Base-by-base conservation (phyloP, 1,140 invertebrate species). In the Bathynomus jamesi region DNA sequence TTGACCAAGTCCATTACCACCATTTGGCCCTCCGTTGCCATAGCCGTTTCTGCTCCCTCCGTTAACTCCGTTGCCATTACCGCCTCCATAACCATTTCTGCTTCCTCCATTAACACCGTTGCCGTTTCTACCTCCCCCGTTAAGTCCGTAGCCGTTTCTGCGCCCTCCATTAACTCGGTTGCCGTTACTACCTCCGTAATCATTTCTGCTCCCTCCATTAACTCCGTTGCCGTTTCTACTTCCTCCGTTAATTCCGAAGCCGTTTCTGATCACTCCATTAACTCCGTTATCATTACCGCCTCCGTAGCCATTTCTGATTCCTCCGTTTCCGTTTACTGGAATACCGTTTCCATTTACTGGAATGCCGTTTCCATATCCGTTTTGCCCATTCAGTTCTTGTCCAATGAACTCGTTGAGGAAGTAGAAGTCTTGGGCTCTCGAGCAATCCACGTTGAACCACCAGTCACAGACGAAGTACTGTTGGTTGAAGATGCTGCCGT, bases 401-500 rank as follows among this genome's bases (percentile, higher is more conserved):
- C 70, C 70, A 61, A 72, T 72, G 13, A 21, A 30, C 28, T 28
- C 69, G 64, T 72, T 72, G 3, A 72, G 32, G 29, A 53, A 60
- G n/a, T 84, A 85, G 61, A 82, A 81, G 28, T 81, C 79, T 61
- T 78, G 72, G 0, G 84, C 81, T n/a, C 81, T 74, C 4, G 77
- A 78, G 72, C 87, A 94, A 79, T 94, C 89, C 0, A 94, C 92
- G 79, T 94, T 94, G 82, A 93, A 94, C 92, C 92, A 94, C 92
- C 92, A 95, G 80, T 95, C 93, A 78, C 93, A 95, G 28, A 90
- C 87, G 76, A 94, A 93, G 79, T 92, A 90, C 61, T 89, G 85
- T 79, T 95, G 93, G 80, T 92, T 92, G 80, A 94, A 95, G 62
- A 95, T 83, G 0, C 93, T 95, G 0, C 93, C 92, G 79, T 94